Evolutionary conservation across 2,888 invertebrate species (phyloP), one percentile per base, ranked within the genome.

Genomic region (Girardia tigrina): DNA sequence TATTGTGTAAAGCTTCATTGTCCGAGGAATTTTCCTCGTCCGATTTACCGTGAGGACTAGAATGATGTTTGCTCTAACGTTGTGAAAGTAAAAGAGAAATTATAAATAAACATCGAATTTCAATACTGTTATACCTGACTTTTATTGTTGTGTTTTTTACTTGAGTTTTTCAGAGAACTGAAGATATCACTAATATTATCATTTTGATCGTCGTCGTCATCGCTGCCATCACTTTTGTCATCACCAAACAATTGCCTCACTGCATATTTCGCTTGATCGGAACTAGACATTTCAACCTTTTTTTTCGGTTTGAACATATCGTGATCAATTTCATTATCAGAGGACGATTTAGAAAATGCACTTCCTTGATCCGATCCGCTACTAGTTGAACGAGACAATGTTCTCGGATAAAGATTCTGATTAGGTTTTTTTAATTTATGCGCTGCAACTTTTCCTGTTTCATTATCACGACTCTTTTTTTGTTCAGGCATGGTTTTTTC

Each of bases 141-240:
- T 56, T 56, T 56, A 56, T 56, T 56, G 23, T 6, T 56, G 4
- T n/a, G 2, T 56, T 56, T 56, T 56, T 56, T 56, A n/a, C 23
- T 23, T 56, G 56, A n/a, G 23, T 56, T 4, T 56, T 56, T 56
- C n/a, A 56, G 4, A 4, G 56, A 56, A 56, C n/a, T 56, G 23
- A 56, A 56, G 20, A 56, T 56, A n/a, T 56, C 56, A 12, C 36
- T 16, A 36, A 36, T 36, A 36, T 36, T 16, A 56, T 56, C 56
- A 16, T 20, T 16, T 56, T 56, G 8, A 56, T 56, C 56, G 23
- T 56, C 56, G 23, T 56, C 56, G 4, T 56, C 56, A n/a, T 56
- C 56, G n/a, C 56, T 56, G n/a, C 56, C 56, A 16, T 56, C 56
- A 56, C 56, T 56, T 56, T 56, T 56, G 23, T 56, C 56, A 56